A percentile compares a stretch with the other conserved stretches of the same genome.
phyloP scores from a whole-genome alignment of 2,797 vertebrate species.

The Gila robusta region DNA sequence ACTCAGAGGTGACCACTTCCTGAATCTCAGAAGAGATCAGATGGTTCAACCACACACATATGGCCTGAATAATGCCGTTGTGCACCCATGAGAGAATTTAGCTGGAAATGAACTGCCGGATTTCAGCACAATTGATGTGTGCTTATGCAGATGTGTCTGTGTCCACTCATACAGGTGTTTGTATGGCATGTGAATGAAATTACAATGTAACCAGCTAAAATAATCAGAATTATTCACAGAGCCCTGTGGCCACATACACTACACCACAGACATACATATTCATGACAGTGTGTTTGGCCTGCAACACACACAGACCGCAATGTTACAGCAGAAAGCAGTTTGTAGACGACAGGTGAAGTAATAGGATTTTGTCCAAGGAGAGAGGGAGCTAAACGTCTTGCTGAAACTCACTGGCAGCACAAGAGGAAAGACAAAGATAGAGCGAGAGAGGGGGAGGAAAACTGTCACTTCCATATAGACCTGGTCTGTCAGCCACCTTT shows the following conservation, averaged over 20 bases:
- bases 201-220: conserved; percentile 16
- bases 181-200: neutral
- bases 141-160: neutral
- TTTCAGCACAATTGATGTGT: neutral
- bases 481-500: conserved; percentile 32
- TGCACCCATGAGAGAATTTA: neutral
- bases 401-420: conserved; percentile 23
- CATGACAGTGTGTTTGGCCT: neutral
- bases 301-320: neutral
- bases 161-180: neutral
- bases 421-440: conserved; percentile 16
- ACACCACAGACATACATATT: neutral
- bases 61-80: neutral
- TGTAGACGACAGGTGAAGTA: conserved; percentile 9
- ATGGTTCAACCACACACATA: conserved; percentile 7
- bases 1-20: conserved; percentile 3
- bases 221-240: neutral
- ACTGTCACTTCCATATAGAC: conserved; percentile 34
- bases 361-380: conserved; percentile 26
- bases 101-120: neutral
- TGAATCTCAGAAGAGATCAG: conserved; percentile 17
- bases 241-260: conserved; percentile 1
- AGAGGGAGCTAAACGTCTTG: neutral
- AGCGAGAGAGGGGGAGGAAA: conserved; percentile 33
- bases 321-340: conserved; percentile 18